A percentile compares a stretch with the other conserved stretches of the same genome.
Conservation (phyloP, 2,888 invertebrate genomes). For the Chamaedrilus cognettii region DNA sequence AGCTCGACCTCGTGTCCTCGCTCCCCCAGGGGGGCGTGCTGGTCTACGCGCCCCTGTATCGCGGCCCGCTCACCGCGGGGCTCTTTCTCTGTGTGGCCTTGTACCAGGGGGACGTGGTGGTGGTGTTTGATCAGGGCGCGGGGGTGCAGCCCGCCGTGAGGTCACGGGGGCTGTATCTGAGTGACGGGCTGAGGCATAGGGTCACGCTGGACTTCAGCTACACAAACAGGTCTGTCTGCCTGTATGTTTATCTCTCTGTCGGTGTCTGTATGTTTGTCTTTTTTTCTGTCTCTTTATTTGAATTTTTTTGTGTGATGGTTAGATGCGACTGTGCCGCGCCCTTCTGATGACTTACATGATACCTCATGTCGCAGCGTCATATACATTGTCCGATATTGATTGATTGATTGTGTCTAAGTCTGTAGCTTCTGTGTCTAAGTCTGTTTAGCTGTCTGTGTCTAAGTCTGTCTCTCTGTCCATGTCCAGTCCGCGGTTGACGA, state of each 20-base stretch:
- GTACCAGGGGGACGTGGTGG: slow-evolving; percentile 40
- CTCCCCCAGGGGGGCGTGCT: slow-evolving; percentile 36
- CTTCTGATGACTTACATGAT: too few species aligned
- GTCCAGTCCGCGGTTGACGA: slow-evolving; percentile 34
- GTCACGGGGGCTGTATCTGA: slow-evolving; percentile 34
- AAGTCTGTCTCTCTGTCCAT: not conserved
- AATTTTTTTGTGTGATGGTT: too few species aligned
- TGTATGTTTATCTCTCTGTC: not conserved
- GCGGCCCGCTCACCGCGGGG: slow-evolving; percentile 4
- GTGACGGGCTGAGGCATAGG: slow-evolving; percentile 36
- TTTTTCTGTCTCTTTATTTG: not conserved
- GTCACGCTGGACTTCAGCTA: slow-evolving; percentile 35
- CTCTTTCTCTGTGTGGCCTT: slow-evolving; percentile 37
- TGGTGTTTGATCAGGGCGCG: slow-evolving; percentile 39
- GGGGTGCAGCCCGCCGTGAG: slow-evolving; percentile 31
- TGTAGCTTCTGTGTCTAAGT: too few species aligned
- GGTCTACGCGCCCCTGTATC: slow-evolving; percentile 29
- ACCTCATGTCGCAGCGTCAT: too few species aligned
- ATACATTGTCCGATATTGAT: too few species aligned
- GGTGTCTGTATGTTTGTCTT: not conserved
- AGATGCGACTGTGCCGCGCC: too few species aligned
- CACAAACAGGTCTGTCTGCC: slow-evolving; percentile 33
- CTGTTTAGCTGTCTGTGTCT: not conserved
- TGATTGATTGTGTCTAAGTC: slow-evolving; percentile 6
- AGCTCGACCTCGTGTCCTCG: slow-evolving; percentile 36